A percentile compares a stretch with the other conserved stretches of the same genome.
phyloP scores from a whole-genome alignment of 1,140 invertebrate species.

The Pachypeltis micranthus region DNA sequence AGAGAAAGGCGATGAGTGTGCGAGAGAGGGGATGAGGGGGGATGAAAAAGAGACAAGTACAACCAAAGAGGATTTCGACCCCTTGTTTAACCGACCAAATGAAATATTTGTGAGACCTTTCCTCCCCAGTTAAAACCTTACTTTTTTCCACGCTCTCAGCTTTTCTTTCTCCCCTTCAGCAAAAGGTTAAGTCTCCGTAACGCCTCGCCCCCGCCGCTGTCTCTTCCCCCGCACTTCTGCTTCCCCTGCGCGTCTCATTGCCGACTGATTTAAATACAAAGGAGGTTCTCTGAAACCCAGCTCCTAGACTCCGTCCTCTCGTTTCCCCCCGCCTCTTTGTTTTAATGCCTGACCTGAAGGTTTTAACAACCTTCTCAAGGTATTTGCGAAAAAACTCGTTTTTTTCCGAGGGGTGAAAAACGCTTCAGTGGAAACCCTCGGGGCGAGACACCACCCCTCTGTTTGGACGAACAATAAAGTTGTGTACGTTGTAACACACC shows the following conservation, averaged over 20 bases:
- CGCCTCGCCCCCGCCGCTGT: slow-evolving; percentile 4
- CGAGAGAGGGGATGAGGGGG: too few relatives aligned
- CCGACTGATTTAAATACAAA: slow-evolving; percentile 15
- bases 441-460: not conserved
- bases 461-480: not conserved
- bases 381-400: slow-evolving; percentile 13
- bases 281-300: too few relatives aligned
- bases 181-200: slow-evolving; percentile 16
- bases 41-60: slow-evolving; percentile 9
- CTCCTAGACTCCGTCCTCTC: too few relatives aligned
- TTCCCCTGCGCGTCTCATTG: too few relatives aligned
- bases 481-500: not conserved
- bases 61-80: slow-evolving; percentile 6
- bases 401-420: slow-evolving; percentile 7
- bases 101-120: slow-evolving; percentile 11
- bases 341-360: slow-evolving; percentile 12
- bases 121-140: not conserved
- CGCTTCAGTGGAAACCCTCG: not conserved
- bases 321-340: not conserved
- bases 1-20: too few relatives aligned
- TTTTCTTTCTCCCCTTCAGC: not conserved
- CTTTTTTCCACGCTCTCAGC: not conserved
- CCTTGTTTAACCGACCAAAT: slow-evolving; percentile 17
- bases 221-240: too few relatives aligned
- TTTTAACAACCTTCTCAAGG: slow-evolving; percentile 13